phyloP scores from a whole-genome alignment of 2,888 invertebrate genomes.

The Omphaloscelis lunosa region DNA sequence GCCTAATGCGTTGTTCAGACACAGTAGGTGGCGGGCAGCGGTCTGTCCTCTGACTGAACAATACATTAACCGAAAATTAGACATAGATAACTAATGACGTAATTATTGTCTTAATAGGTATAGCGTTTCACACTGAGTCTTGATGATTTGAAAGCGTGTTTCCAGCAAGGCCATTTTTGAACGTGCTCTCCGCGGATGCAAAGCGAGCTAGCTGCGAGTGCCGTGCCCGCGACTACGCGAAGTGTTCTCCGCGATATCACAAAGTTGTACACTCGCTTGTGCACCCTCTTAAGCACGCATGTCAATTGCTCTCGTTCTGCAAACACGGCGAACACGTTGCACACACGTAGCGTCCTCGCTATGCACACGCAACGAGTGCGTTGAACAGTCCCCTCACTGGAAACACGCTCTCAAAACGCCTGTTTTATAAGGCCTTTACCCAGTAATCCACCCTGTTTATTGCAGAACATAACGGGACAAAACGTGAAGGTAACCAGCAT shows the following conservation, averaged over 20 bases:
- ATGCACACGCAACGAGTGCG: background rate
- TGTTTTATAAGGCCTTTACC: background rate
- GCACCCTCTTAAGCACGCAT: background rate
- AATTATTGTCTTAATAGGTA: background rate
- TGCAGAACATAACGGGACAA: constrained; percentile 84
- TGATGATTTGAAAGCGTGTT: background rate
- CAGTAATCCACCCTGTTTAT: constrained; percentile 25
- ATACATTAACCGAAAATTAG: background rate
- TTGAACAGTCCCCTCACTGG: background rate
- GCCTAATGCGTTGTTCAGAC: background rate
- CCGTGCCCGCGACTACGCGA: background rate
- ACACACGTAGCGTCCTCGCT: background rate
- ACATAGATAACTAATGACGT: background rate
- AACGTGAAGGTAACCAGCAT: constrained; percentile 81
- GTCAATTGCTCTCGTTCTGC: background rate
- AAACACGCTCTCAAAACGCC: background rate
- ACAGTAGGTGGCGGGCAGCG: too few relatives aligned
- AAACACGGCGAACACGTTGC: background rate
- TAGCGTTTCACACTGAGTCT: background rate
- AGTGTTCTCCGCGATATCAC: background rate
- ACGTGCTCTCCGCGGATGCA: background rate
- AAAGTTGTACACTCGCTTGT: background rate
- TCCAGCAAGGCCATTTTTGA: background rate
- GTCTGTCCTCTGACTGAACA: background rate
- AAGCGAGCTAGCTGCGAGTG: background rate